These are phyloP conservation scores for Magallana ariakensis DNA, from an alignment of 1,140 invertebrate species.

Conservation along the genomic window DNA sequence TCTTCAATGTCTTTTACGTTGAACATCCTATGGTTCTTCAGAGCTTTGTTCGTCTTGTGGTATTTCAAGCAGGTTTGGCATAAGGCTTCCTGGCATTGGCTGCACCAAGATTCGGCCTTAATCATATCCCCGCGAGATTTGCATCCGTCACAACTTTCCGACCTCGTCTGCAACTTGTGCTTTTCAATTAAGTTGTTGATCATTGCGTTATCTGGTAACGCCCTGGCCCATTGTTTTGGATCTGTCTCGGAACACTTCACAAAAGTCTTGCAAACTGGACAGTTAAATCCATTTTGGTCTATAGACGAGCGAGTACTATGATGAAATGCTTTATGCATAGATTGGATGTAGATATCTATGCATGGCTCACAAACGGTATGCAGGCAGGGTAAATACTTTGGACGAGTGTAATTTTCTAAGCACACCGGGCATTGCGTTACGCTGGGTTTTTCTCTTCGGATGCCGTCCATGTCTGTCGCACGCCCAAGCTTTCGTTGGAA, in stretches of 20 bases:
- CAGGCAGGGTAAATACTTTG: constrained; percentile 47
- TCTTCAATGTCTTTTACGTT: constrained; percentile 44
- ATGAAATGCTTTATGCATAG: constrained; percentile 21
- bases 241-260: constrained; percentile 36
- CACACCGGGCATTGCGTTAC: constrained; percentile 36
- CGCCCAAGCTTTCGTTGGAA: background rate
- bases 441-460: background rate
- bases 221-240: constrained; percentile 40
- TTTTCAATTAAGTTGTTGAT: constrained; percentile 42
- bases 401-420: constrained; percentile 29
- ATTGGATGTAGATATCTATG: constrained; percentile 40
- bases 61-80: constrained; percentile 48
- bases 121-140: background rate
- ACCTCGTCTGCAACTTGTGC: constrained; percentile 28
- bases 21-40: constrained; percentile 49
- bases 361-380: constrained; percentile 51
- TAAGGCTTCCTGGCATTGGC: constrained; percentile 51
- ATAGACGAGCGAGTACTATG: background rate
- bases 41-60: constrained; percentile 48
- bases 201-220: constrained; percentile 38
- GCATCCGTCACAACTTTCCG: constrained; percentile 44
- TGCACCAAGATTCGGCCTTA: constrained; percentile 49
- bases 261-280: constrained; percentile 46
- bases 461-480: background rate
- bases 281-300: constrained; percentile 43